phyloP scores from a whole-genome alignment of 2,888 invertebrate species.

The Schizaphis graminum region DNA sequence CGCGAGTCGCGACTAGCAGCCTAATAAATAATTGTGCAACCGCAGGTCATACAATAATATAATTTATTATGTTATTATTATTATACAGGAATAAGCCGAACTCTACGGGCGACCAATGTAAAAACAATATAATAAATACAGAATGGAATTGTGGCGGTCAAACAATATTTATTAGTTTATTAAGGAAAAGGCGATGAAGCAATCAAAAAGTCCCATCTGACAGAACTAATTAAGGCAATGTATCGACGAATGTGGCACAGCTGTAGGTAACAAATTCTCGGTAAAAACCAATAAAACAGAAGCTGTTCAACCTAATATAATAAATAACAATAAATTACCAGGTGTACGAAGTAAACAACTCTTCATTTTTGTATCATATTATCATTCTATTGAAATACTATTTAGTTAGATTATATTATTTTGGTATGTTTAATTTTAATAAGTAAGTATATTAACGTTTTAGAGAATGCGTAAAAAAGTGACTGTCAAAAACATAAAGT shows the following conservation, averaged over 20 bases:
- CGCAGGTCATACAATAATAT: background rate
- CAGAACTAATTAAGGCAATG: conserved; percentile 43
- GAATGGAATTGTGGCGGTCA: background rate
- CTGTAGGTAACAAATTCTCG: conserved; percentile 40
- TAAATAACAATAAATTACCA: background rate
- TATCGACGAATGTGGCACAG: background rate
- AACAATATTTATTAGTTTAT: conserved; percentile 39
- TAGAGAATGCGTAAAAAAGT: background rate
- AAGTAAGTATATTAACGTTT: background rate
- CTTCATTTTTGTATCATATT: background rate
- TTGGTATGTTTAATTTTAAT: background rate
- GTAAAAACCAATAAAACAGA: conserved; percentile 38
- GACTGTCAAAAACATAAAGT: background rate
- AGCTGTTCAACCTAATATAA: background rate
- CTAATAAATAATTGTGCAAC: background rate
- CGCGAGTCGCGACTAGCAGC: too few relatives aligned
- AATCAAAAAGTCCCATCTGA: conserved; percentile 39
- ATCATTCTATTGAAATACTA: background rate
- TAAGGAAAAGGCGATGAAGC: conserved; percentile 1
- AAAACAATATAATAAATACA: conserved; percentile 30
- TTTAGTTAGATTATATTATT: background rate
- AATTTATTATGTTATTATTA: background rate
- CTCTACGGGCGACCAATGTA: conserved; percentile 12
- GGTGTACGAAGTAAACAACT: background rate
- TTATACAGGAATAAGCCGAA: conserved; percentile 11